Base-by-base conservation (phyloP, 2,797 vertebrate genomes). In the Acrossocheilus fasciatus region DNA sequence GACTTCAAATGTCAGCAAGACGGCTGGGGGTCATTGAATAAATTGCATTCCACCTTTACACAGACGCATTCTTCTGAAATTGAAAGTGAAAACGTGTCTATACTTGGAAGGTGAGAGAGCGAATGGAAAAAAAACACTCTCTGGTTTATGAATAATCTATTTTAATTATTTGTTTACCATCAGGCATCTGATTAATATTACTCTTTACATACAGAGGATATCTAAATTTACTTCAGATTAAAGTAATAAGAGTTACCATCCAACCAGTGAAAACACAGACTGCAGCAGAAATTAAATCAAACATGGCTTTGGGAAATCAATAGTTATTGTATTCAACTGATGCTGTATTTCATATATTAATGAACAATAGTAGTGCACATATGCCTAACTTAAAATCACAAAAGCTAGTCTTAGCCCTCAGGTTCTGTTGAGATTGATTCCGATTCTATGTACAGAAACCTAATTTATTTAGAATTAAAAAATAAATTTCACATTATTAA, bases 1-100 rank as follows among this genome's bases (percentile, higher is more conserved):
- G 39, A 83, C 81, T 84, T 74, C 62, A 87, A 89, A 81, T 84
- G 85, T 81, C 87, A 86, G 64, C 26, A 2, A 83, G 81, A 57
- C 14, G 43, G 69, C 26, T 88, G 81, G 54, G 50, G 80, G 74
- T 86, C 54, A 69, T 52, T 36, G 66, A 79, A 88, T 74, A 83
- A 79, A 88, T 69, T 79, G 69, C 82, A 81, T 62, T 52, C 15
- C 18, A 43, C 59, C 69, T 75, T 47, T 45, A 34, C n/a, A 57
- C 5, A 15, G 34, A 47, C 26, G n/a, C 26, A 69, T 81, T 80
- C 41, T 73, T 66, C 50, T 50, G 34, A 74, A 69, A 59, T 76
- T 39, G 34, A 36, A 72, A 72, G 18, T 4, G 18, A 36, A 69
- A 79, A 47, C 0, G 2, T 79, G 66, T 62, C 18, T 59, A 57